Percentiles rank a stretch among this genome's conserved stretches.
Evolutionary conservation across 2,113 vertebrate genomes (phyloP).

Genomic region (Sinocyclocheilus grahami): DNA sequence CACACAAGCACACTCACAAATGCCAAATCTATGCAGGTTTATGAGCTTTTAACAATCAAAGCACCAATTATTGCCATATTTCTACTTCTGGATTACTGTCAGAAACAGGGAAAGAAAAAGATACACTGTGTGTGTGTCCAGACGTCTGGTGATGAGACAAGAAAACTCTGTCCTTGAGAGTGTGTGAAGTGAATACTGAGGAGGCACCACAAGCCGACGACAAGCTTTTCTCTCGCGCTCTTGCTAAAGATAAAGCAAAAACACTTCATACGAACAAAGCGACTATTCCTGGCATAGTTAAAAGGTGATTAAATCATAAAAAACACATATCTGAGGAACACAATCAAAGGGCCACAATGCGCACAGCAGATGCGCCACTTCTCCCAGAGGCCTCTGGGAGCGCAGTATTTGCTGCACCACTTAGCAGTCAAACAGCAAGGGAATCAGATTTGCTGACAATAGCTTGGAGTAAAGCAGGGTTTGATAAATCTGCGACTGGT

Average conservation of each 20-base stretch:
- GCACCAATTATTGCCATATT: slow-evolving; percentile 62
- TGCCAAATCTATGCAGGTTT: slow-evolving; percentile 66
- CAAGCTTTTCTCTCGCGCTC: slow-evolving; percentile 37
- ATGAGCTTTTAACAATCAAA: slow-evolving; percentile 66
- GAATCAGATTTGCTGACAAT: slow-evolving; percentile 28
- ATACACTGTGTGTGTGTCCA: slow-evolving; percentile 6
- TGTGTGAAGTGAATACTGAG: slow-evolving; percentile 60
- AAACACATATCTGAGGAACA: slow-evolving; percentile 32
- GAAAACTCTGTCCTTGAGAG: slow-evolving; percentile 62
- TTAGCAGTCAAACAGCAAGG: slow-evolving; percentile 32
- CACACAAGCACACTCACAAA: slow-evolving; percentile 51
- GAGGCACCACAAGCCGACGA: slow-evolving; percentile 46
- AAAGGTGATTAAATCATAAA: slow-evolving; percentile 10
- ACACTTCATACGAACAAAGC: slow-evolving; percentile 25
- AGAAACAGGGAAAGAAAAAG: slow-evolving; percentile 28
- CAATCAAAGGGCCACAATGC: slow-evolving; percentile 8
- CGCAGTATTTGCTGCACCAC: slow-evolving; percentile 25
- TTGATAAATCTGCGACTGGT: slow-evolving; percentile 12
- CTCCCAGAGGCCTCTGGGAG: slow-evolving; percentile 26
- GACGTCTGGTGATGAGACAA: slow-evolving; percentile 29
- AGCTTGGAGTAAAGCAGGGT: slow-evolving; percentile 6
- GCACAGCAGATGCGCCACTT: slow-evolving; percentile 22
- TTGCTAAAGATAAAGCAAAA: slow-evolving; percentile 14
- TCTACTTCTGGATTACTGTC: slow-evolving; percentile 55
- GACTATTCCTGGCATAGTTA: slow-evolving; percentile 17